phyloP scores from a whole-genome alignment of 2,797 vertebrate genomes.

The Myotis pilosus region DNA sequence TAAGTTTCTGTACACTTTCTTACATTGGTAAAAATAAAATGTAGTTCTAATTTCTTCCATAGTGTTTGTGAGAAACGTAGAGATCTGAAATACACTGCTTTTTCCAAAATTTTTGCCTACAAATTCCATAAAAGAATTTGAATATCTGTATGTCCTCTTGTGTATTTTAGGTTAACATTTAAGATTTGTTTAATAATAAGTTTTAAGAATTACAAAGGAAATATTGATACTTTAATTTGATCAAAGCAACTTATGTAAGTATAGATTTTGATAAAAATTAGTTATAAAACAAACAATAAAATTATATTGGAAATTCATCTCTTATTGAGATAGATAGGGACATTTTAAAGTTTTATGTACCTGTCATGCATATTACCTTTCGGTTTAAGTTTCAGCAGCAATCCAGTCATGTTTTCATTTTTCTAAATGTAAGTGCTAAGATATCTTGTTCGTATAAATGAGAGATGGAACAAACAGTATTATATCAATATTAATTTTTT shows the following conservation, averaged over 20 bases:
- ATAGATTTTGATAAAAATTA: constrained; percentile 21
- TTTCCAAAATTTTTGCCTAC: neutral
- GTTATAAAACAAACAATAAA: constrained; percentile 7
- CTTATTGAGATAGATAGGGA: neutral
- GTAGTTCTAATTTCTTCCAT: neutral
- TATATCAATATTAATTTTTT: neutral
- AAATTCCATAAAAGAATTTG: constrained; percentile 38
- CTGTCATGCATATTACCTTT: neutral
- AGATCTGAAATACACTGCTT: neutral
- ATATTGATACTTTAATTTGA: constrained; percentile 11
- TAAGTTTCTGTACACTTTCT: neutral
- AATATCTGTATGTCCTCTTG: neutral
- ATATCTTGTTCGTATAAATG: constrained; percentile 15
- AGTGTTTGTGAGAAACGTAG: constrained; percentile 3
- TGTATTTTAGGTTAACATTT: constrained; percentile 31
- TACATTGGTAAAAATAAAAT: neutral
- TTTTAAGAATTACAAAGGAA: neutral
- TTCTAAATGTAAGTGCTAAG: neutral
- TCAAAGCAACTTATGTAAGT: neutral
- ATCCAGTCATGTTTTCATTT: neutral
- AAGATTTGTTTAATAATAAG: neutral
- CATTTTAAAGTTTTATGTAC: neutral
- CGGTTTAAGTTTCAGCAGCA: neutral
- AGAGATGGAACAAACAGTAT: neutral
- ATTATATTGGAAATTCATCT: constrained; percentile 2